These are phyloP conservation scores for Mormyrops attenuatus DNA, from an alignment of 2,797 vertebrate genomes.

Conservation along the genomic window DNA sequence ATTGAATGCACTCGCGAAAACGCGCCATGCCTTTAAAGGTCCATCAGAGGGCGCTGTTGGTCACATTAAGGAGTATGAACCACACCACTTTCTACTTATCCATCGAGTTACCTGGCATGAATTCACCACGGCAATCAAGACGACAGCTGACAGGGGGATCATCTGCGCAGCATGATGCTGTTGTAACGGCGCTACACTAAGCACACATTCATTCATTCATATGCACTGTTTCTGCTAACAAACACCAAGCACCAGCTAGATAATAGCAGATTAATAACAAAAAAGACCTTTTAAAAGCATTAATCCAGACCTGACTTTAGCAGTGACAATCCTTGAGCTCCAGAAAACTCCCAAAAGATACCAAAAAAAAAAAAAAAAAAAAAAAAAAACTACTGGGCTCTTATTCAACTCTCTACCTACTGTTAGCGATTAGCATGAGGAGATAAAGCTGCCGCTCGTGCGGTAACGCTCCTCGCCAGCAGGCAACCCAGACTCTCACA, in stretches of 20 bases:
- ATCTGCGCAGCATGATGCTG: neutral
- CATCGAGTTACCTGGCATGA: neutral
- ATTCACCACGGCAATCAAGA: neutral
- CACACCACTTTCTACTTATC: neutral
- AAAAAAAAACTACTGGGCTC: neutral
- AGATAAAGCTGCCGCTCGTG: neutral
- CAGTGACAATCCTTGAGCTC: neutral
- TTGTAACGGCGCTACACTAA: neutral
- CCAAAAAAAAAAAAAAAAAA: neutral
- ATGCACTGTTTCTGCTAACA: neutral
- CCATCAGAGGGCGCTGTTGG: slow-evolving; percentile 30
- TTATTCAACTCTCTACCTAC: neutral
- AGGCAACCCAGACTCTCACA: neutral
- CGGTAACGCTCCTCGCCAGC: neutral
- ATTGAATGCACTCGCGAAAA: neutral
- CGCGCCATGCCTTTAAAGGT: neutral
- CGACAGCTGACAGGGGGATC: neutral
- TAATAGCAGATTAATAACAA: neutral
- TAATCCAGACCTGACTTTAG: neutral
- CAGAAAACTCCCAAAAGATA: neutral
- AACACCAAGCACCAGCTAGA: neutral
- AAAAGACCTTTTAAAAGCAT: neutral
- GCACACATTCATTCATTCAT: neutral
- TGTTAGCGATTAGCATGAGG: neutral
- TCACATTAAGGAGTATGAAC: slow-evolving; percentile 10